Base-by-base conservation (phyloP, 2,113 vertebrate genomes). In the Osmerus mordax region DNA sequence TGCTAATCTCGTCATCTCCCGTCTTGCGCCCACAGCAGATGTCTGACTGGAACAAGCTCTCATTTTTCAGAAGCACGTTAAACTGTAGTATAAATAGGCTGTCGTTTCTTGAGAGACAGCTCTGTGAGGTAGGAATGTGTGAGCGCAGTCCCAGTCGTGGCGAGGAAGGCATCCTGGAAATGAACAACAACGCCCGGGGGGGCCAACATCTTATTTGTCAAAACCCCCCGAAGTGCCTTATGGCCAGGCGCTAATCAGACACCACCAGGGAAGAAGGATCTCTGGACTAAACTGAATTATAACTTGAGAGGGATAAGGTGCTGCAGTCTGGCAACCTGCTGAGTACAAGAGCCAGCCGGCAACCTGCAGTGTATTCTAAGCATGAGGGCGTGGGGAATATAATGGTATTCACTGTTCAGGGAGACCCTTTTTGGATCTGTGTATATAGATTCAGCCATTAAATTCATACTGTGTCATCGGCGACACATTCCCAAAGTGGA, bases 401-500 rank as follows among this genome's bases (percentile, higher is more conserved):
- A 78, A 83, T 77, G 55, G 54, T 75, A 83, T 84, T 86, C 79
- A 78, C 32, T 4, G 66, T 75, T 68, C 77, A 79, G 65, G 80
- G 72, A 76, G 55, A 70, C 23, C 76, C 77, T 79, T 76, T 83
- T 81, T 83, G 79, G 81, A 84, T 81, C 81, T 83, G 75, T 78
- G 77, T 64, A 81, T 66, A 73, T 67, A 80, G 75, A 81, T 73
- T 72, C 78, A 81, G 72, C 74, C 79, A 78, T 83, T 78, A 87
- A 81, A 85, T 63, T 74, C 77, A 81, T 77, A 76, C 41, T 6
- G 65, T 81, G 76, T 73, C 29, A 21, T 2, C 76, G 70, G 69
- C 72, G 80, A 83, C 81, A 65, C 70, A 77, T 73, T 79, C 82
- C 62, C 74, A 67, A 64, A 23, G 56, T 72, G 70, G 69, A 62